Evolutionary conservation across 1,140 invertebrate species (phyloP).

Genomic region (Heliconius hermathena): DNA sequence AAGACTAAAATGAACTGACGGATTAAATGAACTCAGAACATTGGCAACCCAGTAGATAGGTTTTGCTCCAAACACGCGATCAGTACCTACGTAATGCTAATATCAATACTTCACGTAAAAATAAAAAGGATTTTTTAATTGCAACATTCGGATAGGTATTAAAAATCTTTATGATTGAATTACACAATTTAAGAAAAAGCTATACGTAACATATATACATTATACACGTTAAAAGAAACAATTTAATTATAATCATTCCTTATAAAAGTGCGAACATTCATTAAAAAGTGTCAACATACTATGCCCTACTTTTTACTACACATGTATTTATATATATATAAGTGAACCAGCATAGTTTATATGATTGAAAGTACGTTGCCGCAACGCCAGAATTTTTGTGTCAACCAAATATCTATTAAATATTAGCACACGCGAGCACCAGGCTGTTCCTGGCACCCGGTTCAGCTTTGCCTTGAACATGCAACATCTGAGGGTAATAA

Average conservation of each 20-base stretch:
- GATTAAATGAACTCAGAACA: constrained; percentile 55
- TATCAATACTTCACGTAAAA: constrained; percentile 54
- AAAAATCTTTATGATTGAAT: neutral
- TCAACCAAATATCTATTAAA: constrained; percentile 37
- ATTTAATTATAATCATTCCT: neutral
- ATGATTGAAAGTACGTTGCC: constrained; percentile 23
- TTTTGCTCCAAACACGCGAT: constrained; percentile 73
- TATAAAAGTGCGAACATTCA: neutral
- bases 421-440: constrained; percentile 61
- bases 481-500: constrained; percentile 63
- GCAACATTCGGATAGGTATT: neutral
- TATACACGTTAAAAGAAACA: neutral
- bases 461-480: constrained; percentile 59
- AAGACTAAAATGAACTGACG: constrained; percentile 64
- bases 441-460: constrained; percentile 63
- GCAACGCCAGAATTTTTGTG: constrained; percentile 35
- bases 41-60: constrained; percentile 54
- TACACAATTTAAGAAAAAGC: neutral
- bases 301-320: neutral
- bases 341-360: neutral
- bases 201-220: neutral
- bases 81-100: constrained; percentile 51
- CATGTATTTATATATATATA: neutral
- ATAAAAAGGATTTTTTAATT: neutral
- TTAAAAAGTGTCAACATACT: constrained; percentile 4